Evolutionary conservation across 2,113 vertebrate genomes (phyloP).

Genomic region (Lethenteron camtschaticum): DNA sequence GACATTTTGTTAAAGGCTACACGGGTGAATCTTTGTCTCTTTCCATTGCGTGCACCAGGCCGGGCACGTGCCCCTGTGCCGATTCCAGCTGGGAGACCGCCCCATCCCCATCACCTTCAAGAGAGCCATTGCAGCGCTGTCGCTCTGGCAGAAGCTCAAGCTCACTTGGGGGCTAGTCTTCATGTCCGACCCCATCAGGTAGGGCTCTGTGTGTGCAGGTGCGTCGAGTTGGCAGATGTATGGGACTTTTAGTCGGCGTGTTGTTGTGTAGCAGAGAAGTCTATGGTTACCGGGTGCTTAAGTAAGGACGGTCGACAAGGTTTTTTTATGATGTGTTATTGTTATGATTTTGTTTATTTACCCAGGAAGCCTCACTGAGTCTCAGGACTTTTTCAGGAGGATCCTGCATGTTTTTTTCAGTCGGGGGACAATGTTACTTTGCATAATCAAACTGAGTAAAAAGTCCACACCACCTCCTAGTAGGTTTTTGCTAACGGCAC

Average conservation of each 20-base stretch:
- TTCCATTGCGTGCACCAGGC: conserved; percentile 30
- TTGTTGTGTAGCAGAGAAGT: background rate
- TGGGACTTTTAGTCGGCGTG: background rate
- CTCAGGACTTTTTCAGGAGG: too few relatives aligned
- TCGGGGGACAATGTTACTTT: too few relatives aligned
- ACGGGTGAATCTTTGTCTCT: background rate
- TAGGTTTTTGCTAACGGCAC: too few relatives aligned
- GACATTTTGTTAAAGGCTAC: too few relatives aligned
- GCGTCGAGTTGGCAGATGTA: background rate
- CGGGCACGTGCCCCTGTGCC: conserved; percentile 84
- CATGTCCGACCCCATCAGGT: conserved; percentile 95
- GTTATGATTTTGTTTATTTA: too few relatives aligned
- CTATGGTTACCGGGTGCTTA: too few relatives aligned
- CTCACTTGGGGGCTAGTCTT: conserved; percentile 93
- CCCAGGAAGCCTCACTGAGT: too few relatives aligned
- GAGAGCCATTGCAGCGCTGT: conserved; percentile 79
- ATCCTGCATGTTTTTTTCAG: too few relatives aligned
- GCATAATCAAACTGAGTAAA: too few relatives aligned
- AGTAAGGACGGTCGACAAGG: too few relatives aligned
- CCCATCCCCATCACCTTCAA: conserved; percentile 95
- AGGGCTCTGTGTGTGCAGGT: conserved; percentile 12
- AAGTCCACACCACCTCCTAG: too few relatives aligned
- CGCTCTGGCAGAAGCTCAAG: conserved; percentile 86
- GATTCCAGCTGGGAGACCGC: conserved; percentile 84
- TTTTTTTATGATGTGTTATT: too few relatives aligned